Evolutionary conservation across 2,113 vertebrate species (phyloP), one percentile per base, ranked within the genome.

Genomic region (Casuarius casuarius): DNA sequence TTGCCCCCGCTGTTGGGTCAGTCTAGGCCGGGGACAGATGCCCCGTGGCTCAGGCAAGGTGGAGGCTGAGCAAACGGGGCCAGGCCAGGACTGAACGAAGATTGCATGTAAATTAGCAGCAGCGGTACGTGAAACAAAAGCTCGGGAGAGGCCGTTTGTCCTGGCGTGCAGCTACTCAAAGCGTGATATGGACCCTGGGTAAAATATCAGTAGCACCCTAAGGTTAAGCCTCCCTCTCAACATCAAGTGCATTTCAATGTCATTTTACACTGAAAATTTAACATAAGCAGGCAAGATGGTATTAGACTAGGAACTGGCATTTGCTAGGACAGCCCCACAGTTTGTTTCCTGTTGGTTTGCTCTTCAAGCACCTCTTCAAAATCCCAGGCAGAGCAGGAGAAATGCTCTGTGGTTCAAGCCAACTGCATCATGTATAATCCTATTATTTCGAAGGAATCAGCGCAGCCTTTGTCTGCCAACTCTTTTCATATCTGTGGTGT

Each of bases 41-140:
- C 54, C 56, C 71, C 5, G 12, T 89, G 93, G 62, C 33, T 80
- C 73, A 14, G 80, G 59, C 89, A 91, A 96, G 95, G 95, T 96
- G 95, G 90, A 92, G 77, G 31, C 73, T 94, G 90, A 82, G 92
- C 87, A 95, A 96, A 91, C 12, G 80, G 78, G 87, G 68, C 75
- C 59, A 71, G 87, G 71, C 78, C 71, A 28, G 77, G 63, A 28
- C 3, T 0, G 25, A 70, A 89, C 87, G 91, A 73, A 93, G 78
- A 91, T 67, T 92, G 88, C 90, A 94, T 97, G 90, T 92, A 95
- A 96, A 97, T 95, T 71, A 96, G 42, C 52, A 76, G 59, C 48
- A 89, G 94, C 89, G 94, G 80, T 89, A 92, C 71, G 67, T 84
- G 77, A 93, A 96, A 83, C 66, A 82, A 92, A 95, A 74, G 80